phyloP scores from a whole-genome alignment of 1,140 invertebrate species.

The Agrilus planipennis region DNA sequence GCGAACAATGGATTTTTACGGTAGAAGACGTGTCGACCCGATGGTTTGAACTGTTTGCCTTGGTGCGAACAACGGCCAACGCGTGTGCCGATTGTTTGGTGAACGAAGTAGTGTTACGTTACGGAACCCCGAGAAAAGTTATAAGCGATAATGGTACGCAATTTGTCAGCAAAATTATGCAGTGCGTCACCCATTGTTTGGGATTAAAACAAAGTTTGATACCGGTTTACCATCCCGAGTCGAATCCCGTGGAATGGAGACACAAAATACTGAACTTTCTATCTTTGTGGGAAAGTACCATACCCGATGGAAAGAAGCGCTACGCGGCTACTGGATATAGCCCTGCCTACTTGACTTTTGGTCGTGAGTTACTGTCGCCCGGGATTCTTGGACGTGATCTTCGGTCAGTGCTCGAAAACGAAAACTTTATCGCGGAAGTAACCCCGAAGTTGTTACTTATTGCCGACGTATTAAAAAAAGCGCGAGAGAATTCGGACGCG shows the following conservation, averaged over 20 bases:
- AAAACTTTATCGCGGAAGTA: background rate
- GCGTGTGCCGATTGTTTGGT: background rate
- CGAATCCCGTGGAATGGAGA: conserved; percentile 11
- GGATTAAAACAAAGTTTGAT: conserved; percentile 6
- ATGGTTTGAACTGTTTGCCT: background rate
- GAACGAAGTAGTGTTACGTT: conserved; percentile 8
- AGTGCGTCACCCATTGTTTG: no score
- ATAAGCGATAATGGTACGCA: conserved; percentile 5
- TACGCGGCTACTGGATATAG: conserved; percentile 22
- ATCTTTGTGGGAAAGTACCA: conserved; percentile 21
- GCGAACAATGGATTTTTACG: background rate
- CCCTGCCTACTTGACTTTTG: conserved; percentile 14
- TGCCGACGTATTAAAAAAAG: background rate
- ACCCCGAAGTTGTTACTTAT: background rate
- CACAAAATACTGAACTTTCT: conserved; percentile 13
- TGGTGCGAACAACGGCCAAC: background rate
- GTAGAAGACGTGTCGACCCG: background rate
- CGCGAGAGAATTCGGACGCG: background rate
- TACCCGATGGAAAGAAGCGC: conserved; percentile 25
- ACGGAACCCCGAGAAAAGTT: conserved; percentile 6
- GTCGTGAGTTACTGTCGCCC: background rate
- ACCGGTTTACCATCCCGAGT: conserved; percentile 10
- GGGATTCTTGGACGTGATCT: background rate
- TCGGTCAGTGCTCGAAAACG: background rate
- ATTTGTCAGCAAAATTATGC: background rate